Evolutionary conservation across 2,797 vertebrate genomes (phyloP).

Genomic region (Spondyliosoma cantharus): DNA sequence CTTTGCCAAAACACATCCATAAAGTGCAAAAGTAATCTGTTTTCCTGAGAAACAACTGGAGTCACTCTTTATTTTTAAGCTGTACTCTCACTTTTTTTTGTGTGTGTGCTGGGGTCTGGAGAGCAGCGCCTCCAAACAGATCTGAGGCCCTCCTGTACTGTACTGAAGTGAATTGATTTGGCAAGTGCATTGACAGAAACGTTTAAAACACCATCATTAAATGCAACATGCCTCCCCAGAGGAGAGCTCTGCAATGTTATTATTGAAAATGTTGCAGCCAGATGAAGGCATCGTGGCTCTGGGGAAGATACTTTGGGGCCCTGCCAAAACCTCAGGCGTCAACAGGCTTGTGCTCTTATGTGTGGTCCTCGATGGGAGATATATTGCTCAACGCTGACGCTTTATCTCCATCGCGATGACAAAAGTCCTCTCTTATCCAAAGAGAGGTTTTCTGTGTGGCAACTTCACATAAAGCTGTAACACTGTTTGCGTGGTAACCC

Average conservation of each 20-base stretch:
- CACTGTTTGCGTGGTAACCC: conserved; percentile 51
- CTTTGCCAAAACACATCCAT: conserved; percentile 52
- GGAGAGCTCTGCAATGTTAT: conserved; percentile 75
- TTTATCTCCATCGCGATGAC: conserved; percentile 72
- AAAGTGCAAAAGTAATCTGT: conserved; percentile 48
- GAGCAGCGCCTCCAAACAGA: conserved; percentile 49
- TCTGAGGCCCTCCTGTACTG: conserved; percentile 40
- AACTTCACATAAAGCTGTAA: conserved; percentile 42
- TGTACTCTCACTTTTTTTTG: conserved; percentile 45
- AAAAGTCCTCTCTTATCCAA: conserved; percentile 55
- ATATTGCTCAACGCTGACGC: conserved; percentile 74
- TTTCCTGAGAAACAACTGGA: conserved; percentile 59
- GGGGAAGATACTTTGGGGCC: conserved; percentile 78
- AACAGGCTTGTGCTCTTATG: conserved; percentile 79
- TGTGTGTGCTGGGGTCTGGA: conserved; percentile 33
- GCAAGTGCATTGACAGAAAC: conserved; percentile 79
- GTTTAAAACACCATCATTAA: conserved; percentile 79
- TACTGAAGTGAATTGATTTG: conserved; percentile 68
- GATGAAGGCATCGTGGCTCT: conserved; percentile 81
- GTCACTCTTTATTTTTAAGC: conserved; percentile 39
- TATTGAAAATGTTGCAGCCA: conserved; percentile 84
- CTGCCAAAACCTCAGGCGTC: conserved; percentile 84
- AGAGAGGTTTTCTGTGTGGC: conserved; percentile 58
- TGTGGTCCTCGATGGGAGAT: conserved; percentile 81
- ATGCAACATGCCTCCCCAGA: conserved; percentile 73